Evolutionary conservation across 1,140 invertebrate genomes (phyloP).

Genomic region (Drosophila paulistorum): DNA sequence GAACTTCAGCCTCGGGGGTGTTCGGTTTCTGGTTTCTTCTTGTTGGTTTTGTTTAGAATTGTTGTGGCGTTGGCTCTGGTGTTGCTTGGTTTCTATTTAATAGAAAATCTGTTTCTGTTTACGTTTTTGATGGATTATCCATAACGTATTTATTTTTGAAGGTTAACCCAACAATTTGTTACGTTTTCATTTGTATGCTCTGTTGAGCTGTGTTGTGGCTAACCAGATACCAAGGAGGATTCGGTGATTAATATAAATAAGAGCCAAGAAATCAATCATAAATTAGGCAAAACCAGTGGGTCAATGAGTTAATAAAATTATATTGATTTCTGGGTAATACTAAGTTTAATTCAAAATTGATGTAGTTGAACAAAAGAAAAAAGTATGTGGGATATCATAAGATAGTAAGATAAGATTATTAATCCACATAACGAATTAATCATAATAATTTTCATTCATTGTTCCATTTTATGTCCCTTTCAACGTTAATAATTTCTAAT

Average conservation of each 20-base stretch:
- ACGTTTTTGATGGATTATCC: constrained; percentile 71
- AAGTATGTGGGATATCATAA: no score
- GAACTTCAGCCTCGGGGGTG: constrained; percentile 51
- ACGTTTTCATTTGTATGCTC: constrained; percentile 38
- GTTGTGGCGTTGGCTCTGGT: constrained; percentile 57
- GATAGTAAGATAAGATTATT: no score
- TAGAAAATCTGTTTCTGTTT: constrained; percentile 35
- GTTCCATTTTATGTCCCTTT: no score
- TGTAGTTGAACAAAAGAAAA: no score
- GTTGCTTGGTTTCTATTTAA: constrained; percentile 32
- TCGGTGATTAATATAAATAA: constrained; percentile 6
- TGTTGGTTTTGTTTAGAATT: constrained; percentile 59
- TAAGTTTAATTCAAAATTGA: no score
- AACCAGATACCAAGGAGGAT: constrained; percentile 29
- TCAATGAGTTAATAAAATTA: no score
- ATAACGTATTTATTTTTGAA: constrained; percentile 43
- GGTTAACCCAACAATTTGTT: constrained; percentile 55
- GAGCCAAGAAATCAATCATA: no score
- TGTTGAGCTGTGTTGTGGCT: constrained; percentile 49
- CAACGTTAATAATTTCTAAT: no score
- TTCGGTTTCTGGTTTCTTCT: constrained; percentile 41
- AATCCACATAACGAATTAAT: no score
- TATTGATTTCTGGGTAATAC: no score
- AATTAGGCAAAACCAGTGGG: no score
- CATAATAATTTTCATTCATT: no score